Base-by-base conservation (phyloP, 2,797 vertebrate species). In the Myripristis murdjan region DNA sequence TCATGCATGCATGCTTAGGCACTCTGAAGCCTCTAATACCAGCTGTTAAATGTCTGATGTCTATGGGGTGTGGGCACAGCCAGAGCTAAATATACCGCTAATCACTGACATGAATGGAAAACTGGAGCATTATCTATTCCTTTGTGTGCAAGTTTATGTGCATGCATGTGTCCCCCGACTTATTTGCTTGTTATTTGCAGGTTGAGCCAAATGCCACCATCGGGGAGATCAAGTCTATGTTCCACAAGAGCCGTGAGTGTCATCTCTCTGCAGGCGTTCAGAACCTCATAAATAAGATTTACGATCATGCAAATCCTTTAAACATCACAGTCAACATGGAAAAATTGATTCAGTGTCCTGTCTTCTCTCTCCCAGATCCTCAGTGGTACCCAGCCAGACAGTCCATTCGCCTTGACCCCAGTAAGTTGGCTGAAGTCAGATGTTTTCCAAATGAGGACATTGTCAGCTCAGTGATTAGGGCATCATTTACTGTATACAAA, bases 171-270 rank as follows among this genome's bases (percentile, higher is more conserved):
- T 54, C 43, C 53, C 46, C 23, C 18, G n/a, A 41, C 57, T 71
- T 59, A 83, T 73, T 81, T 37, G 81, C 14, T 1, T 87, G 70
- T 70, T 77, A 70, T 88, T 90, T 88, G 39, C 84, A 99, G 97
- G 97, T 98, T 68, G 97, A 98, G 85, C 97, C 97, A 72, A 96
- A 97, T 88, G 97, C 97, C 80, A 98, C 97, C 1, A 93, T 99
- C 1, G 96, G 95, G 0, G 97, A 99, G 85, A 97, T 98, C 91
- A 99, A 99, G 93, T 97, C 92, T 7, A 96, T 98, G 93, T 98
- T 98, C 93, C 96, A 96, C 89, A 97, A 95, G 92, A 94, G 90
- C 75, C 96, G 97, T 98, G 91, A 94, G 97, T 97, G 78, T 47
- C 51, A 14, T 41, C 28, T 67, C 14, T 67, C 53, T 54, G 6